These are phyloP conservation scores for Eublepharis macularius DNA, from an alignment of 2,113 vertebrate species.

Conservation along the genomic window DNA sequence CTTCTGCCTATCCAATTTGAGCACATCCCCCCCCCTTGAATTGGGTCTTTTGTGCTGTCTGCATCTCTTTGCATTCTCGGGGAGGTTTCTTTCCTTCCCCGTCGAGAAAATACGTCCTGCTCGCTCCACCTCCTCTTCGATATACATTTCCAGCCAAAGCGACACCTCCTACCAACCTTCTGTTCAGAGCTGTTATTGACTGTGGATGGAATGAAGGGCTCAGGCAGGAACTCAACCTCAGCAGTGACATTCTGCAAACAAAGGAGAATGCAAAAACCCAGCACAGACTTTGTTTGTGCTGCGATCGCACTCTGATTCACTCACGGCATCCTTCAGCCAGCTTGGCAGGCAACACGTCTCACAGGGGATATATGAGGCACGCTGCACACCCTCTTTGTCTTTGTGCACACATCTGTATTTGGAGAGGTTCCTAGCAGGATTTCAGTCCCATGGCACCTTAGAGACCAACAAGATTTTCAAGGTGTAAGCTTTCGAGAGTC, in stretches of 20 bases:
- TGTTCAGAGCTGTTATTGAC: fast-evolving
- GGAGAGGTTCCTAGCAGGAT: no score
- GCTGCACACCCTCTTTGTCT: background rate
- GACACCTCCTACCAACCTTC: background rate
- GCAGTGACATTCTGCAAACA: constrained; percentile 11
- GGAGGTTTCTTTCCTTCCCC: fast-evolving
- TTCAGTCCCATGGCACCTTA: no score
- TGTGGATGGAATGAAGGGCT: background rate
- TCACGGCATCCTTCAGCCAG: background rate
- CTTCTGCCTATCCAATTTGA: background rate
- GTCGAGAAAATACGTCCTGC: background rate
- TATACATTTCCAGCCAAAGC: fast-evolving
- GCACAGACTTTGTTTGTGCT: fast-evolving
- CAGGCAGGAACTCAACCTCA: background rate
- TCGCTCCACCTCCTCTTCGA: fast-evolving
- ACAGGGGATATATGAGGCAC: background rate
- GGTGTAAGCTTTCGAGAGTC: no score
- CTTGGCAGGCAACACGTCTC: background rate
- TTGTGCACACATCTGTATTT: background rate
- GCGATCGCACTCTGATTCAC: fast-evolving
- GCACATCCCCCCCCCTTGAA: background rate
- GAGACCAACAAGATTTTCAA: no score
- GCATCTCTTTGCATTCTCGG: background rate
- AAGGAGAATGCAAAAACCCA: background rate
- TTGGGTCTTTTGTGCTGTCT: background rate